Evolutionary conservation across 2,797 vertebrate species (phyloP), one percentile per base, ranked within the genome.

Genomic region (Amniataba percoides): DNA sequence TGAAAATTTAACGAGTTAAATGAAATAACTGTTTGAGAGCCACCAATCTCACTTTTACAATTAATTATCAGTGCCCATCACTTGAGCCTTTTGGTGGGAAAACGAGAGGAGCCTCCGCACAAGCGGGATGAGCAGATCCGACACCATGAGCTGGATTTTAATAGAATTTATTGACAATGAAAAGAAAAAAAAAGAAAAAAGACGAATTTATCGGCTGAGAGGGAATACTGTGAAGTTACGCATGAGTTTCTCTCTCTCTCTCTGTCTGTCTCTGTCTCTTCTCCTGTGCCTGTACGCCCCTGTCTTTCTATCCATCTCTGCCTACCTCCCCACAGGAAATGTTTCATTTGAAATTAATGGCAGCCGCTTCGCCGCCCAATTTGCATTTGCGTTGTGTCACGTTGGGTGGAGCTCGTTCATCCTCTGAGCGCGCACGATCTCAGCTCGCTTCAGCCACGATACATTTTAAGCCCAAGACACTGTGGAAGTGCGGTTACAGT

Each of bases 311-410:
- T 76, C 61, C 14, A 18, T 79, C 81, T 67, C 55, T 53, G 39
- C 74, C 57, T 77, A 36, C 56, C 48, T 78, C 60, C 66, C 59
- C 53, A 55, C 55, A 25, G 68, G 53, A 59, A 75, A 81, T 42
- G 61, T 78, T 82, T 80, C 49, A 60, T 73, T 74, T 72, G 19
- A 78, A 78, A 84, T 82, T 34, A 87, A 83, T 74, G 71, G 69
- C 61, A 45, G 51, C 43, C 8, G 71, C 86, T 84, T 71, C 71
- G 36, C 42, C 67, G 58, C 63, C 58, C 72, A 23, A 74, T 55
- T 72, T 71, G 61, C 42, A 11, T 82, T 77, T 57, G 31, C 15
- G 3, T 59, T 60, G 58, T 13, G 21, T 40, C 40, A 68, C 49
- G 46, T 52, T 55, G 34, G 39, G 42, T 23, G 36, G 59, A 65